Percentiles rank a stretch among this genome's conserved stretches.
Evolutionary conservation across 2,797 vertebrate species (phyloP).

Genomic region (Hoplostethus mediterraneus): DNA sequence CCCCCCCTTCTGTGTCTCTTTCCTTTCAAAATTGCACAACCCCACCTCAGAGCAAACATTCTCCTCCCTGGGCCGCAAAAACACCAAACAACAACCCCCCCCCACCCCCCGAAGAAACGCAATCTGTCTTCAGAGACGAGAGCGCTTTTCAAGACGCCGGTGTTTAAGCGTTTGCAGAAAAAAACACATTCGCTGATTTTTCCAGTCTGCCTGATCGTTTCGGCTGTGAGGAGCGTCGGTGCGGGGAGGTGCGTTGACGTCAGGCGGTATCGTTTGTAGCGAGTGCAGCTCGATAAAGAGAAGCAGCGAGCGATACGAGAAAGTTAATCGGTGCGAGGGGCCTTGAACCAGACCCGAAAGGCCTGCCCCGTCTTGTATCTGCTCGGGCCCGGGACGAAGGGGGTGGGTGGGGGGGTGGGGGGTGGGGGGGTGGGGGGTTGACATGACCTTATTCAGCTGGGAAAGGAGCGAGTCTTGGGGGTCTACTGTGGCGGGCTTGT

Average conservation of each 20-base stretch:
- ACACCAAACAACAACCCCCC: slow-evolving; percentile 44
- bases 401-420: no score
- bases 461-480: slow-evolving; percentile 30
- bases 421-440: background rate
- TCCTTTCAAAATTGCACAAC: slow-evolving; percentile 48
- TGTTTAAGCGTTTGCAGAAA: slow-evolving; percentile 57
- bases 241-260: slow-evolving; percentile 31
- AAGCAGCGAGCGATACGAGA: slow-evolving; percentile 1
- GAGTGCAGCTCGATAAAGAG: slow-evolving; percentile 31
- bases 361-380: background rate
- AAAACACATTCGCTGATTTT: slow-evolving; percentile 56
- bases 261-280: slow-evolving; percentile 36
- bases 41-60: slow-evolving; percentile 46
- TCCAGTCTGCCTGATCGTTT: slow-evolving; percentile 42
- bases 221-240: slow-evolving; percentile 32
- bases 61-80: slow-evolving; percentile 59
- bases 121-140: slow-evolving; percentile 50
- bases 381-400: background rate
- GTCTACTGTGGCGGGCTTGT: slow-evolving; percentile 48
- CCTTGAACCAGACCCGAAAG: slow-evolving; percentile 28
- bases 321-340: background rate
- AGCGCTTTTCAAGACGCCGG: slow-evolving; percentile 64
- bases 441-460: slow-evolving; percentile 21
- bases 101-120: slow-evolving; percentile 52
- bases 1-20: slow-evolving; percentile 12